Evolutionary conservation across 1,140 invertebrate species (phyloP), one percentile per base, ranked within the genome.

Genomic region (Aphidius ervi): DNA sequence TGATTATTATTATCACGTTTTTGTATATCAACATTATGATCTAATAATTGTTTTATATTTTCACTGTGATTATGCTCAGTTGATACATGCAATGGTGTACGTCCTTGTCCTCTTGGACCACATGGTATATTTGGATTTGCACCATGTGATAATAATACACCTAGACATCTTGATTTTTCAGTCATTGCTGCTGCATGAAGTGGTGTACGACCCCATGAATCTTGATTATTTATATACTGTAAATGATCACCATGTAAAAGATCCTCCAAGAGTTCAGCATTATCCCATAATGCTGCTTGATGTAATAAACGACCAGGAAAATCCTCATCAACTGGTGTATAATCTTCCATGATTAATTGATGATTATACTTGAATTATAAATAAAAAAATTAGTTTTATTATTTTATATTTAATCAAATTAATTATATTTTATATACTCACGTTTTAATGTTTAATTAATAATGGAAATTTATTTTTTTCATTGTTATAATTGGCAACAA

Each of bases 211-310:
- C 91, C 90, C 84, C 86, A 90, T 4, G 85, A 84, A 74, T 94
- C 92, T 58, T 85, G 83, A 53, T 85, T 86, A 75, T 94, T 88
- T 16, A 93, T 86, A 50, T 86, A 84, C n/a, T 79, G 75, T 39
- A 84, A 74, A 66, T 89, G 83, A 41, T 89, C 89, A 3, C 88
- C 90, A 56, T 86, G 82, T 4, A 97, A 68, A 42, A 97, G 77
- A 78, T 95, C 93, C 73, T 89, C 86, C 39, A 95, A 78, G 2
- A 96, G 81, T 70, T 95, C 93, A 9, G 88, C 86, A 74, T 95
- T 95, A 76, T 95, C 92, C 91, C 92, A 97, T 23, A 96, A 74
- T 5, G 93, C 92, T 16, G 92, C 92, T 85, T 92, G 90, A 67
- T 93, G 90, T 23, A 92, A 73, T 10, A 92, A 72, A 56, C 89